Percentiles rank a stretch among this genome's conserved stretches.
These are phyloP conservation scores for Pachypanchax playfairii DNA, from an alignment of 2,113 vertebrate genomes.

Conservation along the genomic window DNA sequence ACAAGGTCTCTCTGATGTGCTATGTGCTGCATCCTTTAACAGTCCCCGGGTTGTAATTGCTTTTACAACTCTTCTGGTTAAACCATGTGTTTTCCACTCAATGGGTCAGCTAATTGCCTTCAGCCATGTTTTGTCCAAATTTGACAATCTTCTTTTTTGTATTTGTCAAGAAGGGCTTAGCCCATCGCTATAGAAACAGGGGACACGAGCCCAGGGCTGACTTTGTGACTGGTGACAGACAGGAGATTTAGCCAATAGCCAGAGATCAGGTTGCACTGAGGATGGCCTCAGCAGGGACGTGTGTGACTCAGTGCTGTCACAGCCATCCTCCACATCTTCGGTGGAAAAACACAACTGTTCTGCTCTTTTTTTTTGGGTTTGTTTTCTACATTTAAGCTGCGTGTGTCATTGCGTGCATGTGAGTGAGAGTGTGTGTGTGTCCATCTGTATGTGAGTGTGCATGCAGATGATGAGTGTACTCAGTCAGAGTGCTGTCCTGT, in stretches of 20 bases:
- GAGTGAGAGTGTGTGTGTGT: conserved; percentile 25
- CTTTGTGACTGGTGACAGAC: conserved; percentile 69
- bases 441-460: conserved; percentile 57
- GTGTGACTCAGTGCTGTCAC: conserved; percentile 70
- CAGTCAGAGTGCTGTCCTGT: conserved; percentile 63
- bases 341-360: conserved; percentile 64
- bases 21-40: too few relatives aligned
- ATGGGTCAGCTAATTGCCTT: conserved; percentile 54
- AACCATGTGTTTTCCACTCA: conserved; percentile 24
- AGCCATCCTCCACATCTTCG: conserved; percentile 60
- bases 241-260: conserved; percentile 62
- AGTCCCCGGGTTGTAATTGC: too few relatives aligned
- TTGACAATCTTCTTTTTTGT: conserved; percentile 59
- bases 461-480: conserved; percentile 67
- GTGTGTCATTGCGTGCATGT: conserved; percentile 35
- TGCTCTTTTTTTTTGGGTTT: conserved; percentile 33
- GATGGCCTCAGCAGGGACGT: conserved; percentile 54
- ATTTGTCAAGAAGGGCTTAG: conserved; percentile 54
- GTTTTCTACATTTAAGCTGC: conserved; percentile 46
- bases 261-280: conserved; percentile 74
- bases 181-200: conserved; percentile 65
- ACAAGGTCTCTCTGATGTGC: conserved; percentile 35
- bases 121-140: conserved; percentile 47
- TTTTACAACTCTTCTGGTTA: conserved; percentile 15
- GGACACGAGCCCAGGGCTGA: conserved; percentile 65